Evolutionary conservation across 2,797 vertebrate species (phyloP), one percentile per base, ranked within the genome.

Genomic region (Gephyroberyx darwinii): DNA sequence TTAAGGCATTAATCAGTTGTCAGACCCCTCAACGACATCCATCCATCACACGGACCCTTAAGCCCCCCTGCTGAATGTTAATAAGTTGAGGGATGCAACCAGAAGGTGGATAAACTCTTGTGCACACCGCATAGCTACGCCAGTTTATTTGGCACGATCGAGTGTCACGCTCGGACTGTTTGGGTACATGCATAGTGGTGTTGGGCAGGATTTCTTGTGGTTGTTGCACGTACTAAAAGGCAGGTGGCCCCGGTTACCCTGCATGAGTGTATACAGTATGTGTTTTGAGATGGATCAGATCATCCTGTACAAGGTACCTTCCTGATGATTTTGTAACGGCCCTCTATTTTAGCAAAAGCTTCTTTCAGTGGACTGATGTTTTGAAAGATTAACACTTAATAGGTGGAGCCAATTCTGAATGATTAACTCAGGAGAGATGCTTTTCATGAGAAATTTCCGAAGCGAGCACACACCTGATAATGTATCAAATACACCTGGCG

Each of bases 1-100:
- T 96, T 94, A 95, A 94, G 88, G 90, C 91, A 95, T 94, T 93
- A 93, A 94, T 93, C 87, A 92, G 83, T 83, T 95, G 94, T 95
- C 93, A 93, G 82, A 85, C 77, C 89, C 89, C 88, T 91, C 89
- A 93, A 90, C 87, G 87, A 94, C 91, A 87, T 93, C 91, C 91
- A 93, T 92, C 89, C 87, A 91, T 90, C 87, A 92, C 77, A 80
- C 70, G 80, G 89, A 90, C 83, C 83, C 89, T 87, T 72, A 75
- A 90, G 77, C 89, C 90, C 87, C 90, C 88, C 77, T 80, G 89
- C 93, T 84, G 92, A 93, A 92, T 75, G 67, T 89, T 88, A 92
- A 92, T 92, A 86, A 89, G 84, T 79, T 80, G 84, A 74, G 71
- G 80, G 89, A 90, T 81, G 84, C 75, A 87, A 91, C 86, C 50